Evolutionary conservation across 2,888 invertebrate genomes (phyloP).

Genomic region (Orthosia gracilis): DNA sequence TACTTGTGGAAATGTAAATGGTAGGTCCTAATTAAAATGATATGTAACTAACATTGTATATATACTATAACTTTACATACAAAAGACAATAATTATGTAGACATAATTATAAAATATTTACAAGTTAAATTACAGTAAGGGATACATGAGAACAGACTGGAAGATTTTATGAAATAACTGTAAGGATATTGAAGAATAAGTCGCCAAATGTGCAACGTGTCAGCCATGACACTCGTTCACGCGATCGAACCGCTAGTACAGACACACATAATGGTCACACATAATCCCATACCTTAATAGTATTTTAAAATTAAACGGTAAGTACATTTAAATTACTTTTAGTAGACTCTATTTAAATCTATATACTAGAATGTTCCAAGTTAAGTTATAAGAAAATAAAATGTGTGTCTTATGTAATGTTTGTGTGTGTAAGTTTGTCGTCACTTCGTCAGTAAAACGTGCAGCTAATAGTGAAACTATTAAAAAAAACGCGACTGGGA

Average conservation of each 20-base stretch:
- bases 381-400: conserved; percentile 53
- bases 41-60: conserved; percentile 80
- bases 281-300: conserved; percentile 39
- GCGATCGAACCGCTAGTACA: conserved; percentile 23
- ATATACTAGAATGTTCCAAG: conserved; percentile 61
- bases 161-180: conserved; percentile 54
- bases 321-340: conserved; percentile 49
- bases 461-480: conserved; percentile 32
- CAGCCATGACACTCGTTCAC: conserved; percentile 9
- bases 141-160: conserved; percentile 59
- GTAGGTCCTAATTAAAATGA: conserved; percentile 83
- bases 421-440: conserved; percentile 30
- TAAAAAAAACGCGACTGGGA: conserved; percentile 43
- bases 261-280: conserved; percentile 34
- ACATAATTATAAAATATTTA: conserved; percentile 68
- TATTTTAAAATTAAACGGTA: conserved; percentile 44
- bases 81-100: conserved; percentile 61
- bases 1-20: conserved; percentile 58
- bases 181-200: conserved; percentile 47
- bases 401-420: conserved; percentile 25
- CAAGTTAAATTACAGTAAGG: conserved; percentile 61
- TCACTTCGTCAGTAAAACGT: conserved; percentile 23
- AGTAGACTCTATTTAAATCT: conserved; percentile 51
- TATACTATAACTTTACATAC: conserved; percentile 62
- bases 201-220: conserved; percentile 27